phyloP scores from a whole-genome alignment of 2,113 vertebrate species.

The Caretta caretta region DNA sequence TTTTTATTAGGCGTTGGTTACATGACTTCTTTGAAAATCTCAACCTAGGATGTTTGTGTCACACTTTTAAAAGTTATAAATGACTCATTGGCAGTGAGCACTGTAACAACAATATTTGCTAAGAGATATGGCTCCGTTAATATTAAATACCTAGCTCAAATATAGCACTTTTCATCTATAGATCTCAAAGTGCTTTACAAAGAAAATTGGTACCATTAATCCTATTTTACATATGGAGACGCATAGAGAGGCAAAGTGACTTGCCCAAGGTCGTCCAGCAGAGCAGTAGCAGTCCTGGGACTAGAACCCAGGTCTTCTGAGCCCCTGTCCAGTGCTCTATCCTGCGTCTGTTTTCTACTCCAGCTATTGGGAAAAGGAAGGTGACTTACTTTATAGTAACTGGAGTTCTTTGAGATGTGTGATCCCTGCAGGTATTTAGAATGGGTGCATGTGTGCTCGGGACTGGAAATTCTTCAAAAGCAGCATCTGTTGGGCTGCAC shows the following conservation, averaged over 20 bases:
- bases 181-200: fast-evolving
- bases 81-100: background rate
- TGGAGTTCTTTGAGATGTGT: background rate
- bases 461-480: background rate
- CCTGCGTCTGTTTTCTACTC: background rate
- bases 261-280: background rate
- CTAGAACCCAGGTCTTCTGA: background rate
- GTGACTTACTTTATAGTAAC: background rate
- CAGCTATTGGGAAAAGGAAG: fast-evolving
- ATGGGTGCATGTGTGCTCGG: background rate
- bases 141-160: background rate
- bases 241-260: background rate
- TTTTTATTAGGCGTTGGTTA: background rate
- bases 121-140: background rate
- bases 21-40: background rate
- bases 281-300: background rate
- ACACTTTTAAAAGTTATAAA: background rate
- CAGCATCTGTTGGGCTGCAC: too few species aligned
- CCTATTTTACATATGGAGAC: background rate
- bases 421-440: background rate
- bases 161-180: background rate
- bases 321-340: background rate
- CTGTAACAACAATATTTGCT: fast-evolving
- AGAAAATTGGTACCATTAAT: background rate
- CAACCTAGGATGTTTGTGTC: background rate